phyloP scores from a whole-genome alignment of 2,113 vertebrate genomes.

The Hirundichthys speculiger region DNA sequence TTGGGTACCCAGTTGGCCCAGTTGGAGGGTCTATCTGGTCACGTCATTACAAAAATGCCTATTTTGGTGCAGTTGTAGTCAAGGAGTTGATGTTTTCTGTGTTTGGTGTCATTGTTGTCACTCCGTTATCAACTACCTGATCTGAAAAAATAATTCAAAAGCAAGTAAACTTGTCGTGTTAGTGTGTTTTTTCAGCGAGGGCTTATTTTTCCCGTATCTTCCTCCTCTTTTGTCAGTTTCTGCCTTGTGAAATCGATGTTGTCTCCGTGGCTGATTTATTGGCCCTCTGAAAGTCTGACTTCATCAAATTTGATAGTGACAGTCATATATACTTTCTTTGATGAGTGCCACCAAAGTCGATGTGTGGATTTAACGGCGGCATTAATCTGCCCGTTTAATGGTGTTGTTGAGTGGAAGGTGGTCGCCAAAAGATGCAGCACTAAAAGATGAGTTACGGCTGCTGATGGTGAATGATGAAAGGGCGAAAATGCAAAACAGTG shows the following conservation, averaged over 20 bases:
- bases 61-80: too few relatives aligned
- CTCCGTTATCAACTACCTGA: too few relatives aligned
- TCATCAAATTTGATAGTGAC: conserved; percentile 72
- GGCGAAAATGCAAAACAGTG: conserved; percentile 52
- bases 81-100: too few relatives aligned
- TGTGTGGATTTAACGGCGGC: conserved; percentile 70
- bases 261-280: conserved; percentile 63
- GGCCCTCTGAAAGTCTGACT: conserved; percentile 63
- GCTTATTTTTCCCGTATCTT: background rate
- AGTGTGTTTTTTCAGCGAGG: too few relatives aligned
- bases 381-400: conserved; percentile 76
- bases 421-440: conserved; percentile 54
- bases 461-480: conserved; percentile 45
- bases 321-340: conserved; percentile 68
- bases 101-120: too few relatives aligned
- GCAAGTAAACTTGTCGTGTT: too few relatives aligned
- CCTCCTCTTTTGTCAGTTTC: conserved; percentile 1
- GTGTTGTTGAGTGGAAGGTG: conserved; percentile 68
- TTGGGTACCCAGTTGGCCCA: too few relatives aligned
- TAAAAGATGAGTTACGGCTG: conserved; percentile 67
- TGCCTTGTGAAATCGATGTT: conserved; percentile 23
- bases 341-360: conserved; percentile 66
- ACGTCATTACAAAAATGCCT: too few relatives aligned
- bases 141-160: too few relatives aligned
- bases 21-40: too few relatives aligned